Evolutionary conservation across 2,797 vertebrate genomes (phyloP).

Genomic region (Iguana delicatissima): DNA sequence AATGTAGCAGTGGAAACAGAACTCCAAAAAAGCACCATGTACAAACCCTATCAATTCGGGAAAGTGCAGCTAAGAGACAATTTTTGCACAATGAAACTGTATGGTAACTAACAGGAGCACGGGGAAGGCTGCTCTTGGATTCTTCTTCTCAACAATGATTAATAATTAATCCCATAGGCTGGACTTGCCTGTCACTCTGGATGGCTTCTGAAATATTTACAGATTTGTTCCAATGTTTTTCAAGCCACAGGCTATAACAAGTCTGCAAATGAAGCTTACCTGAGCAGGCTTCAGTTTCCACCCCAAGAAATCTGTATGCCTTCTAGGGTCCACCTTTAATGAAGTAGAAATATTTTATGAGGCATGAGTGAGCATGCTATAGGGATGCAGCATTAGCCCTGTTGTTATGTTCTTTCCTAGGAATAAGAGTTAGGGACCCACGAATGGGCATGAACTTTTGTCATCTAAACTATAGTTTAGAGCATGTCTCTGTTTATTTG

Average conservation of each 20-base stretch:
- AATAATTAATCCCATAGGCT: constrained; percentile 16
- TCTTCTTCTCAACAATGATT: constrained; percentile 1
- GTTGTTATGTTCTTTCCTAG: neutral
- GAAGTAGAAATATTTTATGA: neutral
- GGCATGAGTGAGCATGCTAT: neutral
- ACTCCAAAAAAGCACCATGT: neutral
- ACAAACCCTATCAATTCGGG: constrained; percentile 3
- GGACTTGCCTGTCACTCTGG: neutral
- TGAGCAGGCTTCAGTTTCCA: neutral
- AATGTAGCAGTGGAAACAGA: constrained; percentile 33
- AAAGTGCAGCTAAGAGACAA: constrained; percentile 16
- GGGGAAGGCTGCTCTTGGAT: neutral
- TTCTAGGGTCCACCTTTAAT: neutral
- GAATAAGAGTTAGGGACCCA: neutral
- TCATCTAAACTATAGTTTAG: too few relatives aligned
- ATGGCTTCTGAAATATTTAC: constrained; percentile 15
- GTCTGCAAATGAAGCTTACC: constrained; percentile 4
- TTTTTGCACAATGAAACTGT: constrained; percentile 18
- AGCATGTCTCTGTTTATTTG: too few relatives aligned
- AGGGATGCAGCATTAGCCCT: neutral
- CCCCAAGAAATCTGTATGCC: neutral
- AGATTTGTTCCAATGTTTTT: constrained; percentile 9
- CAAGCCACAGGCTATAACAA: neutral
- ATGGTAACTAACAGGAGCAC: constrained; percentile 46
- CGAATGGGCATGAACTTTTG: neutral